A percentile compares a stretch with the other conserved stretches of the same genome.
Conservation (phyloP, 37 sponge, comb jelly and placozoan species). For the Geodia barretti region DNA sequence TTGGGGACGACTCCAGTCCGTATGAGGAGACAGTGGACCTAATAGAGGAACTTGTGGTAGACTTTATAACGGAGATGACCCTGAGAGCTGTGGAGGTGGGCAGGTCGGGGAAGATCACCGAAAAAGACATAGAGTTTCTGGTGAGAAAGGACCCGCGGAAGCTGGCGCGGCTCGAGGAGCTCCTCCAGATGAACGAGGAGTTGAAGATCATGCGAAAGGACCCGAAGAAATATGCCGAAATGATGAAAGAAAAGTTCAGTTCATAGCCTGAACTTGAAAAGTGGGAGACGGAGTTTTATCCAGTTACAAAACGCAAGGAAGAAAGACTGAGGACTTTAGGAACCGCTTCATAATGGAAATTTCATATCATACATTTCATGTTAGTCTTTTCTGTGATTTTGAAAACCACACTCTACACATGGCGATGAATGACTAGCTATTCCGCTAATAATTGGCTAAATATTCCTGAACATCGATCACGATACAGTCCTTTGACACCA, state of each 20-base stretch:
- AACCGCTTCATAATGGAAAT: background rate
- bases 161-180: constrained; percentile 86
- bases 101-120: constrained; percentile 84
- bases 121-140: constrained; percentile 92
- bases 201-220: constrained; percentile 71
- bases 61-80: constrained; percentile 88
- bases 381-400: background rate
- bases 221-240: background rate
- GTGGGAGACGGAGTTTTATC: constrained; percentile 18
- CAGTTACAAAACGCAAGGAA: background rate
- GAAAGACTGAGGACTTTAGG: background rate
- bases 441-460: too few relatives aligned
- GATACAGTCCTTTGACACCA: too few relatives aligned
- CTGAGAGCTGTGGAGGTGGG: constrained; percentile 92
- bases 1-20: constrained; percentile 94
- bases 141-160: constrained; percentile 95
- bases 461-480: too few relatives aligned
- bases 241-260: background rate
- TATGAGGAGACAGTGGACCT: constrained; percentile 91
- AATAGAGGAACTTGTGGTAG: constrained; percentile 89
- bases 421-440: background rate
- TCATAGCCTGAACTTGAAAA: background rate
- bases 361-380: background rate
- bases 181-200: constrained; percentile 96
- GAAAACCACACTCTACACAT: background rate